Percentiles rank a stretch among this genome's conserved stretches.
phyloP scores from a whole-genome alignment of 2,113 vertebrate species.

The Elachura formosa region DNA sequence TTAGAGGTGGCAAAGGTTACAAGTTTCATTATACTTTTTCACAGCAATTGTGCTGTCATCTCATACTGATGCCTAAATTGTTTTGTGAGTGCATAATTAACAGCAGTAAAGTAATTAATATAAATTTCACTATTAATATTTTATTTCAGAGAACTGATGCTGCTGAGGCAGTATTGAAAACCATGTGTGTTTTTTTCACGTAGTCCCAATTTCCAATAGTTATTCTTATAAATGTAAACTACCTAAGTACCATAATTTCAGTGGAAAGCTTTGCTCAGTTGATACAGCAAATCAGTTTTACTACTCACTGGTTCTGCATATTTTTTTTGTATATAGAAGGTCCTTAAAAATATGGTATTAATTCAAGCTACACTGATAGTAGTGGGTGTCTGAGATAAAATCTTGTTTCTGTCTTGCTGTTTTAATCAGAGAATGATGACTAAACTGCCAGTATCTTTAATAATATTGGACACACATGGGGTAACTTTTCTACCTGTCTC shows the following conservation, averaged over 20 bases:
- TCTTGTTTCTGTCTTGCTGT: background rate
- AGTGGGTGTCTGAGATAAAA: conserved; percentile 2
- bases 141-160: background rate
- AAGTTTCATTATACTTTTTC: conserved; percentile 21
- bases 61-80: background rate
- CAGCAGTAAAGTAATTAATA: background rate
- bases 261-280: background rate
- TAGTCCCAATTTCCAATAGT: background rate
- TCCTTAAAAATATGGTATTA: background rate
- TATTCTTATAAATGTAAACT: background rate
- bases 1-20: background rate
- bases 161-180: background rate
- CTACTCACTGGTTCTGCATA: background rate
- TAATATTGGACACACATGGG: background rate
- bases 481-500: background rate
- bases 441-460: background rate
- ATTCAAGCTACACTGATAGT: background rate
- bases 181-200: background rate
- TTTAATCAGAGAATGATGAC: background rate
- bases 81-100: background rate
- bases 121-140: background rate
- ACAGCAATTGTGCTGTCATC: background rate
- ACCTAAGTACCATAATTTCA: background rate
- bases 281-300: background rate
- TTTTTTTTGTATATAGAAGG: background rate